A percentile compares a stretch with the other conserved stretches of the same genome.
Conservation (phyloP, 2,113 vertebrate genomes). For the Furnarius figulus region DNA sequence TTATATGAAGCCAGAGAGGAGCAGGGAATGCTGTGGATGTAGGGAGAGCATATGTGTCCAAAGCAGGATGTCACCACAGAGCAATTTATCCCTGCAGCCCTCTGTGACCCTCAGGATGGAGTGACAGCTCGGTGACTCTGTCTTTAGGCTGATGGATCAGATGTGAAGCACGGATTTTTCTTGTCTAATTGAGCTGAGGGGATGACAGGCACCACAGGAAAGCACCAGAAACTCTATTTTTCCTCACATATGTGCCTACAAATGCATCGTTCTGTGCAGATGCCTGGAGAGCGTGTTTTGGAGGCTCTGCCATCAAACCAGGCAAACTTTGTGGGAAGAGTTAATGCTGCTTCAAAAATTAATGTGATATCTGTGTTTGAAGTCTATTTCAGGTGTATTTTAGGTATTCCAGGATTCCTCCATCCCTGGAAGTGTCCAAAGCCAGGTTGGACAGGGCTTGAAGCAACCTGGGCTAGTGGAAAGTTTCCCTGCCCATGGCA, state of each 20-base stretch:
- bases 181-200: not conserved
- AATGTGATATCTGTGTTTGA: not conserved
- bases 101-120: not conserved
- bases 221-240: not conserved
- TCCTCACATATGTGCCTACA: not conserved
- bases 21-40: not conserved
- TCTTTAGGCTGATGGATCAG: not conserved
- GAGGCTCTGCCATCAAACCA: not conserved
- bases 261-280: not conserved
- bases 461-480: not conserved
- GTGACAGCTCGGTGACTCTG: not conserved
- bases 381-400: not conserved
- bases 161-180: not conserved
- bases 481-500: not conserved
- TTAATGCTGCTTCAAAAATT: not conserved
- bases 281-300: not conserved
- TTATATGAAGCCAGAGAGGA: accelerated
- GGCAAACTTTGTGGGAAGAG: not conserved
- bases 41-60: accelerated
- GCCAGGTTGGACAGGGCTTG: not conserved
- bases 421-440: not conserved
- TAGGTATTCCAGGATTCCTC: not conserved
- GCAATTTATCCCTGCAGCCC: not conserved
- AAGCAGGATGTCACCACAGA: not conserved
- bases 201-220: not conserved